Percentiles rank a stretch among this genome's conserved stretches.
Evolutionary conservation across 2,113 vertebrate species (phyloP).

Genomic region (Turnix velox): DNA sequence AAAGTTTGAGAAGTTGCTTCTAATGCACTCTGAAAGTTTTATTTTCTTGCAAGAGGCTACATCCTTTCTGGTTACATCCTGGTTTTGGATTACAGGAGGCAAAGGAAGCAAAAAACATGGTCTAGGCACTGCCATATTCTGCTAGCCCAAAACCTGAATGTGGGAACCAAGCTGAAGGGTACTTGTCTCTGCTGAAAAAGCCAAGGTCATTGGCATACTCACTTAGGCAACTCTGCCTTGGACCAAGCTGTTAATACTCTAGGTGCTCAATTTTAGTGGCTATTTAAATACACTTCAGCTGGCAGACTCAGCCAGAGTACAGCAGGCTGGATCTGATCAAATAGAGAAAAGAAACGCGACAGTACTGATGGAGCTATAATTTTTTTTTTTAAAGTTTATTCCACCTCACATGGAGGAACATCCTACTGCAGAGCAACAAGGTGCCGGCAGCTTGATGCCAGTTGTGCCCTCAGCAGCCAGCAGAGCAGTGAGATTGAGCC

Average conservation of each 20-base stretch:
- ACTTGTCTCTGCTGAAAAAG: background rate
- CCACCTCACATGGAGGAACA: background rate
- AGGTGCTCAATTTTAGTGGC: background rate
- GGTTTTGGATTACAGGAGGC: background rate
- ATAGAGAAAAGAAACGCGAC: background rate
- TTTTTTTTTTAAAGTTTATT: background rate
- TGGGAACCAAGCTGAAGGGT: background rate
- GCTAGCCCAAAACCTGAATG: background rate
- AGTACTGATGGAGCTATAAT: background rate
- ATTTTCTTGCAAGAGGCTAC: background rate
- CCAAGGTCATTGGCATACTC: constrained; percentile 7
- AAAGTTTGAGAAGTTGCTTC: background rate
- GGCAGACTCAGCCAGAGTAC: background rate
- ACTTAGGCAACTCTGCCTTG: background rate
- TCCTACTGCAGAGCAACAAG: background rate
- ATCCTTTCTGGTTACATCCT: background rate
- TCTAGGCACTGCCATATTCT: background rate
- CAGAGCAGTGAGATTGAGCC: background rate
- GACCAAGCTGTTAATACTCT: background rate
- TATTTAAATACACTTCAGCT: constrained; percentile 4
- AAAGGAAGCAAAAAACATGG: background rate
- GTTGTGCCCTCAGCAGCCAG: background rate
- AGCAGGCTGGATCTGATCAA: background rate
- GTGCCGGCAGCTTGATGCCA: background rate
- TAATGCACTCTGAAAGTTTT: background rate